Evolutionary conservation across 2,888 invertebrate genomes (phyloP).

Genomic region (Caenorhabditis sp.): DNA sequence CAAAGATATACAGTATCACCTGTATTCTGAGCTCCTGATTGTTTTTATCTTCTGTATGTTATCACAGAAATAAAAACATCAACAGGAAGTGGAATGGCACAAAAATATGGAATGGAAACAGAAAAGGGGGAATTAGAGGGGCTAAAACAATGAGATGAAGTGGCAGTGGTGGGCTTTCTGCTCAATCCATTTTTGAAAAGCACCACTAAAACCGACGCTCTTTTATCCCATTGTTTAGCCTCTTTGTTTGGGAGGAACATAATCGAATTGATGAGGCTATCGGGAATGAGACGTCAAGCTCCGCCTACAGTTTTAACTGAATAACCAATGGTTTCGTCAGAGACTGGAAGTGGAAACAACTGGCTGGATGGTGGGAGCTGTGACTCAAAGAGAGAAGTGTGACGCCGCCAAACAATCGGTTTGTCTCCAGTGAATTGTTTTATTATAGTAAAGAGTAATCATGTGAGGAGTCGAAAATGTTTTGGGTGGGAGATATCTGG

Average conservation of each 20-base stretch:
- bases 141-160: constrained; percentile 25
- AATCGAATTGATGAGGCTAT: constrained; percentile 28
- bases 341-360: constrained; percentile 6
- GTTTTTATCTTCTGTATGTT: too few species aligned
- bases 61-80: too few species aligned
- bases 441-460: constrained; percentile 55
- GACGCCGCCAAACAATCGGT: constrained; percentile 44
- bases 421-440: constrained; percentile 39
- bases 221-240: constrained; percentile 57
- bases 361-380: neutral
- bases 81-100: constrained; percentile 3
- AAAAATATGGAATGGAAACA: constrained; percentile 4
- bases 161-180: neutral
- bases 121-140: constrained; percentile 2
- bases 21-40: too few species aligned
- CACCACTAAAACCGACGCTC: constrained; percentile 18
- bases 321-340: constrained; percentile 50
- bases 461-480: constrained; percentile 10
- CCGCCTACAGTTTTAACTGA: constrained; percentile 36
- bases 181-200: constrained; percentile 49
- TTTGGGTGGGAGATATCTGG: neutral
- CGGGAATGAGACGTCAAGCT: constrained; percentile 35
- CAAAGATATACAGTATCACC: constrained; percentile 4
- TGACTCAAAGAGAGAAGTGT: constrained; percentile 26
- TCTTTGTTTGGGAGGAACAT: constrained; percentile 9